These are phyloP conservation scores for Ageneiosus marmoratus DNA, from an alignment of 2,113 vertebrate genomes.

Conservation along the genomic window DNA sequence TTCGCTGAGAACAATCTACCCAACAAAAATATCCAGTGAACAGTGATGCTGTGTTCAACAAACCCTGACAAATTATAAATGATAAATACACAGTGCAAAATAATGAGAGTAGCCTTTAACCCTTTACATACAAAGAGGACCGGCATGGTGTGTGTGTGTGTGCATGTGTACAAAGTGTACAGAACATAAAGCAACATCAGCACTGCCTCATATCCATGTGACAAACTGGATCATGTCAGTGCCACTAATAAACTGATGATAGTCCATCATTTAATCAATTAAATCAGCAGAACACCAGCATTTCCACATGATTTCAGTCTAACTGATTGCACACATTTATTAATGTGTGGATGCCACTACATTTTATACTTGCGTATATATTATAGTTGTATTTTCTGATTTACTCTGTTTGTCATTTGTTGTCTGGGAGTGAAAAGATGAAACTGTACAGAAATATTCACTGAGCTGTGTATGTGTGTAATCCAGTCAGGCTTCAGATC, in stretches of 20 bases:
- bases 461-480: background rate
- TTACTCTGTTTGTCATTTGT: background rate
- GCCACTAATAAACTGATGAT: background rate
- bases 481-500: background rate
- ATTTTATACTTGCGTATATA: background rate
- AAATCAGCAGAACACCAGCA: background rate
- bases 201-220: no score
- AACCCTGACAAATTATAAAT: no score
- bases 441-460: background rate
- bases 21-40: background rate
- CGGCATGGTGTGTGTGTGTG: no score
- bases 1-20: no score
- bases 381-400: background rate
- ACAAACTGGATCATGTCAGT: background rate
- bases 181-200: no score
- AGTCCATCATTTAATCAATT: background rate
- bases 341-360: background rate
- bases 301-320: background rate
- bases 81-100: background rate
- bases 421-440: background rate
- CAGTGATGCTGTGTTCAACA: background rate
- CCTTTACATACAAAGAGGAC: background rate
- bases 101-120: background rate
- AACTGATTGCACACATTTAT: background rate
- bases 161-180: background rate